Conservation (phyloP, 2,113 vertebrate species). For the Sakesphorus luctuosus region DNA sequence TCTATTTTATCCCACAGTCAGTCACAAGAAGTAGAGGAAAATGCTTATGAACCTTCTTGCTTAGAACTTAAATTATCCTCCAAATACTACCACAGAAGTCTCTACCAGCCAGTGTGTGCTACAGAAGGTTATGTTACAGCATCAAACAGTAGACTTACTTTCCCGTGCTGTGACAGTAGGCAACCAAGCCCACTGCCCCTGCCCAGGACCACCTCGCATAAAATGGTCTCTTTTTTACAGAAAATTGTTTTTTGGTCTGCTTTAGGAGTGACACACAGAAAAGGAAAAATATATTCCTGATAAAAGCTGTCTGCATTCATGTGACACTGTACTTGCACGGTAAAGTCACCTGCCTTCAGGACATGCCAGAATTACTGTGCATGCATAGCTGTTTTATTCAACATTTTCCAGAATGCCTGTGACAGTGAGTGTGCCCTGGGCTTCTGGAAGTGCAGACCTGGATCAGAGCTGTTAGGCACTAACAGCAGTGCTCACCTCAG, state of each 20-base stretch:
- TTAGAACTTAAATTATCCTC: background rate
- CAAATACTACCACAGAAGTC: background rate
- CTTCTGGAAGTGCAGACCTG: background rate
- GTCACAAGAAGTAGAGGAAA: background rate
- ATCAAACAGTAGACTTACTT: background rate
- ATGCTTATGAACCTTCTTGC: background rate
- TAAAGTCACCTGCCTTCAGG: background rate
- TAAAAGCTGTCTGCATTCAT: background rate
- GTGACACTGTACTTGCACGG: background rate
- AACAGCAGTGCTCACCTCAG: background rate
- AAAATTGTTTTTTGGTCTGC: background rate
- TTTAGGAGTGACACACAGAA: background rate
- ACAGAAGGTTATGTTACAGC: background rate
- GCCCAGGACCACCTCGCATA: accelerated
- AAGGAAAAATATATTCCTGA: background rate
- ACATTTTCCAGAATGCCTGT: conserved; percentile 4
- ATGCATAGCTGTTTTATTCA: background rate
- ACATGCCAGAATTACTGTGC: background rate
- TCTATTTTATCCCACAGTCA: background rate
- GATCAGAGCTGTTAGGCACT: background rate
- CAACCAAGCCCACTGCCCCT: background rate
- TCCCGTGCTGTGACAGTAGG: background rate
- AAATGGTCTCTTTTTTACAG: background rate
- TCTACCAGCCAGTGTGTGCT: background rate
- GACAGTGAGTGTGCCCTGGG: background rate